Percentiles rank a stretch among this genome's conserved stretches.
phyloP scores from a whole-genome alignment of 2,113 vertebrate species.

The Phycodurus eques region DNA sequence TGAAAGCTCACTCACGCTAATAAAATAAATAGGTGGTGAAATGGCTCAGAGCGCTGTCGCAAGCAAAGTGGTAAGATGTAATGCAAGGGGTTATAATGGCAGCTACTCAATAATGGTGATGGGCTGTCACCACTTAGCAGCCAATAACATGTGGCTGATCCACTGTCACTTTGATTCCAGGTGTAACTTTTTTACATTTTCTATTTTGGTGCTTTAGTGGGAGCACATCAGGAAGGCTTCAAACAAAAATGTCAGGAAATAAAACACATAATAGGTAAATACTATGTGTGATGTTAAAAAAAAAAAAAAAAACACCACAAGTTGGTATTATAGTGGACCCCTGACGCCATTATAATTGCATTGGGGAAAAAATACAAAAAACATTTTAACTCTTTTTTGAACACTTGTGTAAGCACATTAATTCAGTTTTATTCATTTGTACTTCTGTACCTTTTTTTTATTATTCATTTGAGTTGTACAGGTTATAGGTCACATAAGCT shows the following conservation, averaged over 20 bases:
- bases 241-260: not conserved
- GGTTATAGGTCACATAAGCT: too few species aligned
- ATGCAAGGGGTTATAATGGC: slow-evolving; percentile 33
- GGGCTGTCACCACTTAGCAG: slow-evolving; percentile 46
- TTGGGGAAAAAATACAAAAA: too few species aligned
- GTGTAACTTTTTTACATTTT: not conserved
- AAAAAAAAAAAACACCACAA: not conserved
- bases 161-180: not conserved
- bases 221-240: not conserved
- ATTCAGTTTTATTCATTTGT: too few species aligned
- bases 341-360: too few species aligned
- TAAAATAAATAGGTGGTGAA: slow-evolving; percentile 29
- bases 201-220: not conserved
- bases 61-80: slow-evolving; percentile 24
- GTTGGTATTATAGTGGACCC: not conserved
- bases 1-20: slow-evolving; percentile 12
- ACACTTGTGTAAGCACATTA: too few species aligned
- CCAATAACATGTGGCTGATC: slow-evolving; percentile 35
- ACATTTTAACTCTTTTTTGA: too few species aligned
- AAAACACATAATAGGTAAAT: not conserved
- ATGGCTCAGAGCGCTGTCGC: slow-evolving; percentile 13
- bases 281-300: not conserved
- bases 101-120: slow-evolving; percentile 42
- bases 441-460: too few species aligned
- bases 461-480: too few species aligned